Conservation (phyloP, 2,113 vertebrate genomes). For the Elachura formosa region DNA sequence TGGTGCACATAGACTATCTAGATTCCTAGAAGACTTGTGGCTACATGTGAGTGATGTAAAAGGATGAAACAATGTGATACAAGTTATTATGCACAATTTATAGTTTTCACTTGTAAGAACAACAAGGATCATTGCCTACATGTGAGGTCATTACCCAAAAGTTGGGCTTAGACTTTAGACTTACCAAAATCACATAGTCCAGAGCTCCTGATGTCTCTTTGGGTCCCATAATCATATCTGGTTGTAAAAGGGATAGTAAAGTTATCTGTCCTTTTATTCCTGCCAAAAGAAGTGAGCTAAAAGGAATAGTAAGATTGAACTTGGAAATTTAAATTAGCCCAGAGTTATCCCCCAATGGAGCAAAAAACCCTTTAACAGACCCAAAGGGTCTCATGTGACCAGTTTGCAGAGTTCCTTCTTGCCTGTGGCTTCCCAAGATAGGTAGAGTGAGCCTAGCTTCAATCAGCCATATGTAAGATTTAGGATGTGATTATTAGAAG, state of each 20-base stretch:
- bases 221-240: too few relatives aligned
- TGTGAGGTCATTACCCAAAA: not conserved
- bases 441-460: not conserved
- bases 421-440: not conserved
- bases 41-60: not conserved
- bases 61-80: not conserved
- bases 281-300: not conserved
- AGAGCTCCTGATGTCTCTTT: not conserved
- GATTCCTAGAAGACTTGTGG: not conserved
- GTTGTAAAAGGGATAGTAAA: not conserved
- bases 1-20: not conserved
- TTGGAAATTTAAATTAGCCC: not conserved
- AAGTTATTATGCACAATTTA: not conserved
- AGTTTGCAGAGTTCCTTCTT: not conserved
- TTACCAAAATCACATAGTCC: not conserved
- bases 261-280: not conserved
- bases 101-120: rapidly evolving
- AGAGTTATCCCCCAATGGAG: not conserved
- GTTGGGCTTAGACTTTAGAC: not conserved
- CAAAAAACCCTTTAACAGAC: not conserved
- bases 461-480: not conserved
- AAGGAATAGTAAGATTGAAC: not conserved
- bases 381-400: not conserved
- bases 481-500: not conserved
- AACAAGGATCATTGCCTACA: not conserved